Conservation (phyloP, 1,140 invertebrate genomes). For the Sitophilus oryzae region DNA sequence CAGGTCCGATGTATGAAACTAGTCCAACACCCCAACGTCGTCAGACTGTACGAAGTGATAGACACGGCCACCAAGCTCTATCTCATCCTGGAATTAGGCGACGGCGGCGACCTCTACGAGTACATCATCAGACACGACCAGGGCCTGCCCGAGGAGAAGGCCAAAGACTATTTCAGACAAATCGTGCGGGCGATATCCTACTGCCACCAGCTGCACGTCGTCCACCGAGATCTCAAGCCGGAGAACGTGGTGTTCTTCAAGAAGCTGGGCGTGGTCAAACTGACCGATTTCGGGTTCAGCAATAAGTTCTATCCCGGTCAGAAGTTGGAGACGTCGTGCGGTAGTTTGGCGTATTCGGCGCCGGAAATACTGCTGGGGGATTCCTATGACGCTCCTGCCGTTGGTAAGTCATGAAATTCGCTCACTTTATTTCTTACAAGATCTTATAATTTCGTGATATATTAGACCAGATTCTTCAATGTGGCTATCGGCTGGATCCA, state of each 20-base stretch:
- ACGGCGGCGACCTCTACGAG: constrained; percentile 98
- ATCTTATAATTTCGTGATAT: too few relatives aligned
- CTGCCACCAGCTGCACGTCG: constrained; percentile 92
- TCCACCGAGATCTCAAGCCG: constrained; percentile 94
- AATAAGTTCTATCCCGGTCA: constrained; percentile 95
- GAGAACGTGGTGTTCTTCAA: constrained; percentile 99
- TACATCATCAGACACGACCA: constrained; percentile 96
- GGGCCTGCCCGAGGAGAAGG: constrained; percentile 68
- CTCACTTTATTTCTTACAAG: not conserved
- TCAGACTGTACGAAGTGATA: constrained; percentile 97
- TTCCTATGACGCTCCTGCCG: constrained; percentile 88
- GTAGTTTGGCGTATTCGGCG: constrained; percentile 98
- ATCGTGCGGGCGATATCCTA: constrained; percentile 96
- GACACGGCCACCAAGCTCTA: constrained; percentile 96
- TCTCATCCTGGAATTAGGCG: constrained; percentile 94
- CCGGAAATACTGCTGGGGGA: constrained; percentile 97
- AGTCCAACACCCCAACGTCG: constrained; percentile 98
- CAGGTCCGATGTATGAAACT: constrained; percentile 97
- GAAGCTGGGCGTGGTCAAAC: constrained; percentile 93
- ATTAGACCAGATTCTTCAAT: too few relatives aligned
- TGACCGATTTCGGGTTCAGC: constrained; percentile 99
- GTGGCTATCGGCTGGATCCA: too few relatives aligned
- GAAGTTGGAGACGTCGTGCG: constrained; percentile 97
- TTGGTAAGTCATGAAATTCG: constrained; percentile 76
- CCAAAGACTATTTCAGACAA: constrained; percentile 88